Conservation (phyloP, 1,140 invertebrate genomes). For the Platyscapa corneri region DNA sequence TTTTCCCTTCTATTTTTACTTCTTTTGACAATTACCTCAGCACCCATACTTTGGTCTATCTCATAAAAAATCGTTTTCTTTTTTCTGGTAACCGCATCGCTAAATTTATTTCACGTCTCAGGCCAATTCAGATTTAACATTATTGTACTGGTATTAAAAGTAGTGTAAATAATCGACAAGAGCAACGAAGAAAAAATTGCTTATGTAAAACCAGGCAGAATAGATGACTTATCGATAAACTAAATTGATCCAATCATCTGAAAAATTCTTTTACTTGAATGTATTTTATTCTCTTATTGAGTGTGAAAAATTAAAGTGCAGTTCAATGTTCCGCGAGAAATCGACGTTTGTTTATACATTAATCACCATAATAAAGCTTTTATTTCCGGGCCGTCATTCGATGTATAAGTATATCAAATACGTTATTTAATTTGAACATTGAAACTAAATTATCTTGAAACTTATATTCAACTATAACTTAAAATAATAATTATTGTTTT, state of each 20-base stretch:
- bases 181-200: not conserved
- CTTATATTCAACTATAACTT: too few relatives aligned
- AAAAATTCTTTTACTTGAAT: not conserved
- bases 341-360: not conserved
- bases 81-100: not conserved
- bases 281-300: not conserved
- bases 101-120: not conserved
- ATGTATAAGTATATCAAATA: not conserved
- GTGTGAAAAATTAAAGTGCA: not conserved
- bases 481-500: too few relatives aligned
- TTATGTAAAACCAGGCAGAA: not conserved
- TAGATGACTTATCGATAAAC: not conserved
- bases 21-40: not conserved
- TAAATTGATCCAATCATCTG: not conserved
- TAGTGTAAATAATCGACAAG: not conserved
- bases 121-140: slow-evolving; percentile 1
- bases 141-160: not conserved
- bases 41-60: not conserved
- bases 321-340: not conserved
- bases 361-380: not conserved
- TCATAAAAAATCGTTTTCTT: not conserved
- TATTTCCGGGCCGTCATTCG: not conserved
- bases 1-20: slow-evolving; percentile 37
- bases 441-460: too few relatives aligned
- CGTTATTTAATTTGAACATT: not conserved